Conservation (phyloP, 2,797 vertebrate genomes). For the Bradypus variegatus region DNA sequence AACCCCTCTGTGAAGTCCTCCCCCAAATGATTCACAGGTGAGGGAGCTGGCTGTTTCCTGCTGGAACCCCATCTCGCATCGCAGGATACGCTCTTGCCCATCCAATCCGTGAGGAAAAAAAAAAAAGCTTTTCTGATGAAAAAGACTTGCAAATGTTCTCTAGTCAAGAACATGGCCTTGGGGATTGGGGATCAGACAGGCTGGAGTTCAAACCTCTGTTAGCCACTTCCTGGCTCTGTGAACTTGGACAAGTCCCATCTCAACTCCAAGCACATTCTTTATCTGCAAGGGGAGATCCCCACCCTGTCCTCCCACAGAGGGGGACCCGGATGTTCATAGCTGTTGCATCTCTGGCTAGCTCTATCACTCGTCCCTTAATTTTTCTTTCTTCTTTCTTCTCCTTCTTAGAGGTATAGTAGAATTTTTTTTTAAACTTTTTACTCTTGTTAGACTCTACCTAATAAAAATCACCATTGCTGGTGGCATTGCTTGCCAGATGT, state of each 20-base stretch:
- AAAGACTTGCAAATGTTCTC: not conserved
- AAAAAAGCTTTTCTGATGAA: not conserved
- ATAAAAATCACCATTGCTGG: not conserved
- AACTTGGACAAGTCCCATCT: not conserved
- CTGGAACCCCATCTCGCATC: too few relatives aligned
- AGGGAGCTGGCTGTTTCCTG: not conserved
- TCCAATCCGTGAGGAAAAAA: accelerated
- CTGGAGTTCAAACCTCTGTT: not conserved
- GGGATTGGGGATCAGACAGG: not conserved
- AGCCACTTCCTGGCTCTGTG: not conserved
- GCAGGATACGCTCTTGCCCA: not conserved
- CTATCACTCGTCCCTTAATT: not conserved
- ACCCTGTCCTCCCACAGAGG: accelerated
- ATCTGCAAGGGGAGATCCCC: accelerated
- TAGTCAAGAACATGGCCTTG: not conserved
- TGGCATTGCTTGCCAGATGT: not conserved
- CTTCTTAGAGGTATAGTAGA: not conserved
- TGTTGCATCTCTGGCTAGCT: too few relatives aligned
- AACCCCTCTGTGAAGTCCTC: not conserved
- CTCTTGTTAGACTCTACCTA: not conserved
- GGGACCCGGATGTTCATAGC: too few relatives aligned
- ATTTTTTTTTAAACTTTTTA: not conserved
- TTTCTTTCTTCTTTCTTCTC: not conserved
- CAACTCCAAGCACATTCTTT: not conserved
- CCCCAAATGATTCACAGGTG: not conserved